Conservation (phyloP, 2,113 vertebrate species). For the Podiceps cristatus region DNA sequence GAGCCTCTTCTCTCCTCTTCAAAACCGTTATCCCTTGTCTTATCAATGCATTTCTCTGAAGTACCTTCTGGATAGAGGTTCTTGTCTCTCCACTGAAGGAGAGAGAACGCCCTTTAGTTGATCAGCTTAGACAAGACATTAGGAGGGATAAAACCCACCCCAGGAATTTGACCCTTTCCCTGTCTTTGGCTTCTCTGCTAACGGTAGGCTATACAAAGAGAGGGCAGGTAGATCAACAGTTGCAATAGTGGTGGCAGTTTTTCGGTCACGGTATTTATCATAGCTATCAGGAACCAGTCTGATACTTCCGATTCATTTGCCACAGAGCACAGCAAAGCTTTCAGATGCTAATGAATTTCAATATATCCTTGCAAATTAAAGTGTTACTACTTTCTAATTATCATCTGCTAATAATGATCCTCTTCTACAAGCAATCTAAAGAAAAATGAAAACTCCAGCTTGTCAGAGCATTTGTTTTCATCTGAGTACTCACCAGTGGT, state of each 20-base stretch:
- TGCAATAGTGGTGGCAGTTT: background rate
- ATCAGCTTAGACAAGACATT: background rate
- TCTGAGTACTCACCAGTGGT: conserved; percentile 26
- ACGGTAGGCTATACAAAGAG: background rate
- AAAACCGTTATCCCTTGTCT: background rate
- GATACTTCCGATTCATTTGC: conserved; percentile 7
- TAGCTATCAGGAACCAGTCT: background rate
- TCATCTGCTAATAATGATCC: conserved; percentile 67
- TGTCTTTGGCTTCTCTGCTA: background rate
- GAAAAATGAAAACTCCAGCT: conserved; percentile 51
- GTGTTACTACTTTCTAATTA: conserved; percentile 60
- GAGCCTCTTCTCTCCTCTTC: background rate
- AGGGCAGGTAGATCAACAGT: background rate
- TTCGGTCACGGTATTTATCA: background rate
- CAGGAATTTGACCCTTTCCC: background rate
- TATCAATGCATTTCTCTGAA: background rate
- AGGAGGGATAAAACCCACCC: background rate
- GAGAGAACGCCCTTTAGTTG: background rate
- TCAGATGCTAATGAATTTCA: conserved; percentile 57
- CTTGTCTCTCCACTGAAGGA: background rate
- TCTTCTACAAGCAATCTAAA: conserved; percentile 58
- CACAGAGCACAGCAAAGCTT: background rate
- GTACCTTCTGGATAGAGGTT: background rate
- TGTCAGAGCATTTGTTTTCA: conserved; percentile 59
- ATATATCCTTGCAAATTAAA: conserved; percentile 62